phyloP scores from a whole-genome alignment of 2,113 vertebrate species.

The Oncorhynchus gorbuscha region DNA sequence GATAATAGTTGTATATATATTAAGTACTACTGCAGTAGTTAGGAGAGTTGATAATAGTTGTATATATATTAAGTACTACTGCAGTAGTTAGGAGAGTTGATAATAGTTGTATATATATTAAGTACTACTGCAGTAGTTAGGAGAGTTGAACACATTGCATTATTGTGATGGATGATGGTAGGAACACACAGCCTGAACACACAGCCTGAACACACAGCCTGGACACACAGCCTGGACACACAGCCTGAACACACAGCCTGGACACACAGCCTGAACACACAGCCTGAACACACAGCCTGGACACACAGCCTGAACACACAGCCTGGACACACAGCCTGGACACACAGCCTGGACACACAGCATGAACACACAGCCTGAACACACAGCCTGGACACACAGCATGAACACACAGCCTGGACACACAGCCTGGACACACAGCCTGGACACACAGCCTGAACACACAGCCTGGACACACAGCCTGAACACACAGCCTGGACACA shows the following conservation, averaged over 20 bases:
- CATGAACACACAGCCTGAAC: too few relatives aligned
- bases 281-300: too few relatives aligned
- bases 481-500: background rate
- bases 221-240: background rate
- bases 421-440: background rate
- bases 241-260: background rate
- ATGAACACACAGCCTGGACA: background rate
- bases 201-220: background rate
- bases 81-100: too few relatives aligned
- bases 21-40: too few relatives aligned
- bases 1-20: too few relatives aligned
- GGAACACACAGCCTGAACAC: too few relatives aligned
- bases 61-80: too few relatives aligned
- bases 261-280: background rate
- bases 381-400: background rate
- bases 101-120: too few relatives aligned
- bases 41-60: too few relatives aligned
- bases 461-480: background rate
- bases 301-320: background rate
- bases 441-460: background rate
- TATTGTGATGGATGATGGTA: background rate
- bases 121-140: too few relatives aligned
- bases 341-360: background rate
- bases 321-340: too few relatives aligned
- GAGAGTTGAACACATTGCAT: too few relatives aligned